phyloP scores from a whole-genome alignment of 2,888 invertebrate species.

The Epinotia bilunana region DNA sequence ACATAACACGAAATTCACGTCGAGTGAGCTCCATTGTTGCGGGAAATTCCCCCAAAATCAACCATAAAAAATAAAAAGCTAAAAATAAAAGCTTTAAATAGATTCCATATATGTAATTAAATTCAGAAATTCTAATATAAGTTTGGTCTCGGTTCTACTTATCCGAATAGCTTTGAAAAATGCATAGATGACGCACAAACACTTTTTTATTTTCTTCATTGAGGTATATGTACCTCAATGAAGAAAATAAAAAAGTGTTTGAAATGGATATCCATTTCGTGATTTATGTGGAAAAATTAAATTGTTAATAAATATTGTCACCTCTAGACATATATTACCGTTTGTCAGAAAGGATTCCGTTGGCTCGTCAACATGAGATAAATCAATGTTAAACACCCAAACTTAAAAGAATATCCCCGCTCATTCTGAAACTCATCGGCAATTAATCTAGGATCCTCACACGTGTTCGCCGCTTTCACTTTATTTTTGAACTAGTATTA shows the following conservation, averaged over 20 bases:
- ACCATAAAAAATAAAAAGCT: too few relatives aligned
- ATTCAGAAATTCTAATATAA: background rate
- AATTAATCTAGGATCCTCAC: slow-evolving; percentile 71
- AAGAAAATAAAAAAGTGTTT: background rate
- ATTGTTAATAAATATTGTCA: slow-evolving; percentile 3
- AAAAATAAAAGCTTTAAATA: too few relatives aligned
- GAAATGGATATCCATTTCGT: background rate
- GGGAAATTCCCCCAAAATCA: too few relatives aligned
- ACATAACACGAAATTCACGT: too few relatives aligned
- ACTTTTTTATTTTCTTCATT: too few relatives aligned
- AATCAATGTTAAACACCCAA: slow-evolving; percentile 28
- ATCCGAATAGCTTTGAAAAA: background rate
- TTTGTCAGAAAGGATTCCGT: slow-evolving; percentile 2
- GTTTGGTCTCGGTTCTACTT: background rate
- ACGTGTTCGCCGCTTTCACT: slow-evolving; percentile 72
- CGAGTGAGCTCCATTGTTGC: too few relatives aligned
- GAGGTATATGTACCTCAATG: too few relatives aligned
- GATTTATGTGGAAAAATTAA: background rate
- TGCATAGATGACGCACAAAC: background rate
- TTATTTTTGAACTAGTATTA: slow-evolving; percentile 76
- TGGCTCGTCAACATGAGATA: slow-evolving; percentile 26
- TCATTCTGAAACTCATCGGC: slow-evolving; percentile 47
- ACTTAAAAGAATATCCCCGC: slow-evolving; percentile 30
- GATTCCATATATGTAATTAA: background rate
- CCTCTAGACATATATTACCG: background rate